A percentile compares a stretch with the other conserved stretches of the same genome.
Evolutionary conservation across 2,888 invertebrate genomes (phyloP).

Genomic region (Campopleginae sp.): DNA sequence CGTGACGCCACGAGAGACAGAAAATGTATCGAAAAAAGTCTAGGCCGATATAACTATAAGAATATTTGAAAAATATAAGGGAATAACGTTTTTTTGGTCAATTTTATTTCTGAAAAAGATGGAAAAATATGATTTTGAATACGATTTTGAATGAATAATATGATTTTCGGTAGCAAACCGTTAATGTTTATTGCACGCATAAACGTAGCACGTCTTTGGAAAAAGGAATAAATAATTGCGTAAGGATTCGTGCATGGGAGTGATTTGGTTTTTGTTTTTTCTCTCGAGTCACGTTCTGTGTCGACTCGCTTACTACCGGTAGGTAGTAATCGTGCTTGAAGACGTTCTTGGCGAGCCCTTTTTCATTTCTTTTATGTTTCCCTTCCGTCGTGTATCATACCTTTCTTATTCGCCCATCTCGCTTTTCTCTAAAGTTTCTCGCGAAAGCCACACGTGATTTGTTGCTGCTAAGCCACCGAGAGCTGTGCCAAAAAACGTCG

Average conservation of each 20-base stretch:
- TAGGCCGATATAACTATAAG: neutral
- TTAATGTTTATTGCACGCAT: neutral
- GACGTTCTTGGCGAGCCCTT: slow-evolving; percentile 22
- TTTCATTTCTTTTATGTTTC: slow-evolving; percentile 29
- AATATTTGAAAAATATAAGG: neutral
- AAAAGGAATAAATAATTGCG: slow-evolving; percentile 37
- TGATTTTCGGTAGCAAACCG: neutral
- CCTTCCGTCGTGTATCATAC: slow-evolving; percentile 17
- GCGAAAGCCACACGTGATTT: slow-evolving; percentile 16
- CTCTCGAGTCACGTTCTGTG: slow-evolving; percentile 10
- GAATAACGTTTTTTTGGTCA: neutral
- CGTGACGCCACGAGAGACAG: neutral
- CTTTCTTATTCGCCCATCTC: slow-evolving; percentile 34
- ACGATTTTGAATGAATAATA: neutral
- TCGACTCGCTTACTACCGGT: slow-evolving; percentile 59
- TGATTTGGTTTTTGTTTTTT: slow-evolving; percentile 2
- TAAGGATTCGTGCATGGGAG: slow-evolving; percentile 40
- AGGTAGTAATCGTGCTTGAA: slow-evolving; percentile 69
- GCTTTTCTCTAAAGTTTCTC: slow-evolving; percentile 47
- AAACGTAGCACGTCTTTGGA: neutral
- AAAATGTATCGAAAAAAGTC: neutral
- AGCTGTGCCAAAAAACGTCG: slow-evolving; percentile 60
- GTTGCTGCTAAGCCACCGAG: slow-evolving; percentile 55
- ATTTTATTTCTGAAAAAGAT: neutral
- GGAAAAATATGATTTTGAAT: neutral